phyloP scores from a whole-genome alignment of 2,888 invertebrate species.

The Hirtodrosophila trivittata region DNA sequence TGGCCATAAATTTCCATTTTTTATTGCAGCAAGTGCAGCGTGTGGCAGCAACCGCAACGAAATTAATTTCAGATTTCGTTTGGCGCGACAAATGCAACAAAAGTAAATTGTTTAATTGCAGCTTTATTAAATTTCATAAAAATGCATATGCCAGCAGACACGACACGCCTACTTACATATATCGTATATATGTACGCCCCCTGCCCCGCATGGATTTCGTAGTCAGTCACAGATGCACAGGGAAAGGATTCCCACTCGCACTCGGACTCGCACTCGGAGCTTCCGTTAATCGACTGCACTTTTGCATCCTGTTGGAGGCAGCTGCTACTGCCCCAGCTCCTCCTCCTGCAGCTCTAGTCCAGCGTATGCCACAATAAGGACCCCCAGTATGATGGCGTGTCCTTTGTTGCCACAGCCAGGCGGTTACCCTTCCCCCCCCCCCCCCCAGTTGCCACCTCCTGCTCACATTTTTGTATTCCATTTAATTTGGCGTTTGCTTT shows the following conservation, averaged over 20 bases:
- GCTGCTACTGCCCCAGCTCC: conserved; percentile 24
- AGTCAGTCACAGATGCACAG: conserved; percentile 28
- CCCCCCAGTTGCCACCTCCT: conserved; percentile 7
- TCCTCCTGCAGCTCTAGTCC: conserved; percentile 1
- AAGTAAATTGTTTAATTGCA: conserved; percentile 67
- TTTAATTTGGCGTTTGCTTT: conserved; percentile 69
- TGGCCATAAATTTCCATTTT: conserved; percentile 24
- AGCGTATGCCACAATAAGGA: conserved; percentile 42
- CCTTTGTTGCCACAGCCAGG: conserved; percentile 67
- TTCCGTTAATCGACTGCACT: conserved; percentile 78
- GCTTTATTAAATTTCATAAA: conserved; percentile 77
- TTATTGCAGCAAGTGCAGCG: conserved; percentile 3
- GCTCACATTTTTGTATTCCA: conserved; percentile 45
- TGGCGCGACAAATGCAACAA: conserved; percentile 56
- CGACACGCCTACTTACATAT: conserved; percentile 47
- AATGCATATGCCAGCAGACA: conserved; percentile 64
- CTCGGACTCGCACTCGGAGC: conserved; percentile 29
- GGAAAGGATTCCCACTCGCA: conserved; percentile 33
- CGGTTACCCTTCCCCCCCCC: conserved; percentile 7
- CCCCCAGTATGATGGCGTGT: conserved; percentile 47
- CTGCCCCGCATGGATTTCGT: neutral
- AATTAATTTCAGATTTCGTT: conserved; percentile 66
- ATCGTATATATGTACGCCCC: neutral
- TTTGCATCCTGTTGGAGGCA: conserved; percentile 69
- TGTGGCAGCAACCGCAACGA: conserved; percentile 52